Base-by-base conservation (phyloP, 2,113 vertebrate species). In the Saccopteryx bilineata region DNA sequence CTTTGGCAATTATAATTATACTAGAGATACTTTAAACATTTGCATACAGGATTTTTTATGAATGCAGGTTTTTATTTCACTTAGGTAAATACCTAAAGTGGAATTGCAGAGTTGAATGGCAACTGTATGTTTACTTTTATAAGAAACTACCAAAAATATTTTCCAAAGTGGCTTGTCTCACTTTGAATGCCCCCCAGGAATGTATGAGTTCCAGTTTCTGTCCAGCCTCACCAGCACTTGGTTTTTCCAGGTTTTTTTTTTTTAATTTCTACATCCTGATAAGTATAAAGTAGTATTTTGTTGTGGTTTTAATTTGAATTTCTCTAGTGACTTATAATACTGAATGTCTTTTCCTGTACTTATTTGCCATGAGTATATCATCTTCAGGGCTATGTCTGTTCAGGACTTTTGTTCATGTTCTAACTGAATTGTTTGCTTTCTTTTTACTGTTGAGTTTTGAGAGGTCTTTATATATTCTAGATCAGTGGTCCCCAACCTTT, bases 91-190 rank as follows among this genome's bases (percentile, higher is more conserved):
- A 95, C 46, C 21, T 76, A 66, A 95, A 60, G 66, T 84, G 10
- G n/a, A 28, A 87, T 61, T 60, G 17, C 31, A 69, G 5, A 68
- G 24, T 69, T 13, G 7, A 31, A 58, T 26, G 9, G 66, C 46
- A 94, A 81, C 5, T 60, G 19, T 78, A 50, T 79, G 8, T 88
- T 76, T 71, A 52, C 39, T 31, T 87, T 94, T 85, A 61, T 63
- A 90, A 76, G 65, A 80, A 97, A 91, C 13, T 74, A 93, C n/a
- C 85, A 87, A 91, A 39, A 87, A 56, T 56, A 92, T 96, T 93
- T 97, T 91, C 52, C 65, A 83, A 91, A 93, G 56, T 72, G 10
- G 1, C 52, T 74, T 74, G 9, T 71, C 56, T 85, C 66, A 50
- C 88, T 90, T 76, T 94, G 26, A 54, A 85, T 72, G 88, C 68